Conservation (phyloP, 2,888 invertebrate genomes). For the Drosophila cognata region DNA sequence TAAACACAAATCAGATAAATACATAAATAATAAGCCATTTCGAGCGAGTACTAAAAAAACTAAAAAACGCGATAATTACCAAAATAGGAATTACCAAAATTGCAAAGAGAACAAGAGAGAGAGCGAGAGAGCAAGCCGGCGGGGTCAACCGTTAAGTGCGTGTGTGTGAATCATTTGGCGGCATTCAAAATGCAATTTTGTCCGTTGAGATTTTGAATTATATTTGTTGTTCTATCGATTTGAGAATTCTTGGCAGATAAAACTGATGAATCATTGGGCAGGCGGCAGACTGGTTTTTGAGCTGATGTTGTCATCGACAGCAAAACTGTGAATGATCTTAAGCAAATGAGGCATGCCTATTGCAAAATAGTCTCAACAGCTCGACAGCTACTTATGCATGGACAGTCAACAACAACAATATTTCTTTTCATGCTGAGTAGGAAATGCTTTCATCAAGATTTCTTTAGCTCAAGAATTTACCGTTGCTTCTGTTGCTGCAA, state of each 20-base stretch:
- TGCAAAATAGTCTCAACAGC: slow-evolving; percentile 48
- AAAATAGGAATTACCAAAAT: slow-evolving; percentile 59
- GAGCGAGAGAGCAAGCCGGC: slow-evolving; percentile 14
- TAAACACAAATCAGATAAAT: slow-evolving; percentile 57
- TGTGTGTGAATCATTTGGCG: slow-evolving; percentile 38
- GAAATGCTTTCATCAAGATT: slow-evolving; percentile 80
- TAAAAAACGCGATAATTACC: slow-evolving; percentile 65
- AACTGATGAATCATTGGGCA: slow-evolving; percentile 44
- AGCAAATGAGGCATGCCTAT: slow-evolving; percentile 34
- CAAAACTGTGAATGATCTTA: slow-evolving; percentile 52
- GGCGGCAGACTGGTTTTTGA: slow-evolving; percentile 53
- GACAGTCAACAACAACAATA: slow-evolving; percentile 38
- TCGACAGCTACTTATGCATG: slow-evolving; percentile 24
- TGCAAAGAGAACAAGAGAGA: slow-evolving; percentile 6
- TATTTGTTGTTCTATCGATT: slow-evolving; percentile 9
- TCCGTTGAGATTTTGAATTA: slow-evolving; percentile 48
- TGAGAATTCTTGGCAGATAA: slow-evolving; percentile 30
- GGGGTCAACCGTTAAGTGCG: slow-evolving; percentile 34
- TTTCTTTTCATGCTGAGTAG: slow-evolving; percentile 68
- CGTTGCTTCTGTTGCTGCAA: slow-evolving; percentile 51
- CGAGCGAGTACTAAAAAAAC: slow-evolving; percentile 40
- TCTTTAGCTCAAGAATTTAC: slow-evolving; percentile 73
- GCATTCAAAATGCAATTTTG: slow-evolving; percentile 46
- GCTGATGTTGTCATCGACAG: slow-evolving; percentile 50
- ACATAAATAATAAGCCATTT: slow-evolving; percentile 47